These are phyloP conservation scores for Zonitis immaculata DNA, from an alignment of 2,888 invertebrate genomes.

Conservation along the genomic window DNA sequence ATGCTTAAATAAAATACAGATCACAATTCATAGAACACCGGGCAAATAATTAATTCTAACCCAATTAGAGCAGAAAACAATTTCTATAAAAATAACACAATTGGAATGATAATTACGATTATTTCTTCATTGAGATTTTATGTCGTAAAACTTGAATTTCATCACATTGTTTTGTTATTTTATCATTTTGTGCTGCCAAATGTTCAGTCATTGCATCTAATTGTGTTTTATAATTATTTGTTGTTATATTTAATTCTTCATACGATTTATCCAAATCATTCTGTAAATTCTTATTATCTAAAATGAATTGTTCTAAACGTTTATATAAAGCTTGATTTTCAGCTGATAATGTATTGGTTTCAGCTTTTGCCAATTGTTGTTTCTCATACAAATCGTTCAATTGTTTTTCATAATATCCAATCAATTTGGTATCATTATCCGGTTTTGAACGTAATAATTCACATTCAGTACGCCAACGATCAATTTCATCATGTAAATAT, in stretches of 20 bases:
- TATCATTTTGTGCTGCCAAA: slow-evolving; percentile 75
- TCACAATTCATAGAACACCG: neutral
- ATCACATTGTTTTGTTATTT: slow-evolving; percentile 76
- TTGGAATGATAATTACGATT: slow-evolving; percentile 17
- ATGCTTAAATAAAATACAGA: neutral
- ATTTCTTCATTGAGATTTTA: slow-evolving; percentile 45
- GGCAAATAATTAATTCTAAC: neutral
- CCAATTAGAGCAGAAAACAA: too few species aligned
- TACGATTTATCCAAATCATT: slow-evolving; percentile 54
- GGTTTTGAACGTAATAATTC: slow-evolving; percentile 54
- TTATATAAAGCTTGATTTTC: slow-evolving; percentile 48
- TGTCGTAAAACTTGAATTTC: slow-evolving; percentile 67
- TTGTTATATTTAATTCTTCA: slow-evolving; percentile 65
- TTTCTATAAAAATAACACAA: too few species aligned
- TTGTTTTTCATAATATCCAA: slow-evolving; percentile 44
- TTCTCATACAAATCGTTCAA: slow-evolving; percentile 38
- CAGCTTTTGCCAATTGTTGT: slow-evolving; percentile 39
- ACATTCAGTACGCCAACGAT: slow-evolving; percentile 69
- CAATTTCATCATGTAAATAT: slow-evolving; percentile 60
- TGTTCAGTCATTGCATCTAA: slow-evolving; percentile 74
- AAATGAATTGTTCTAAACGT: slow-evolving; percentile 51
- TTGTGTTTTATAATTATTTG: slow-evolving; percentile 63
- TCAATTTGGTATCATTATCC: slow-evolving; percentile 39
- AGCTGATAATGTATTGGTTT: slow-evolving; percentile 41
- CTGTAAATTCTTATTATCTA: slow-evolving; percentile 52